Evolutionary conservation across 1,140 invertebrate genomes (phyloP).

Genomic region (Papilio aristodemus): DNA sequence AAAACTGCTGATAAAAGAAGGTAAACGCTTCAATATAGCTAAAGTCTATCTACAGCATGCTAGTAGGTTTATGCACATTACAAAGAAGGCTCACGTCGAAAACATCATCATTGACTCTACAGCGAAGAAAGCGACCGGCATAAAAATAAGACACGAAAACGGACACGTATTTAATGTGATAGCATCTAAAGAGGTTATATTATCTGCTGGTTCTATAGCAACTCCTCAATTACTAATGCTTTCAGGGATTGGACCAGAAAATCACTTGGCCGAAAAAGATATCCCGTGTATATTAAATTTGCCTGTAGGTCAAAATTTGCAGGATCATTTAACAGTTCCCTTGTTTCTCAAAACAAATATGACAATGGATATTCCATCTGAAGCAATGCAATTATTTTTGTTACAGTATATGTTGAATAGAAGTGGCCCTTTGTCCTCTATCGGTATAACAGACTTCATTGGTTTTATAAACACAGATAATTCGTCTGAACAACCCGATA

Average conservation of each 20-base stretch:
- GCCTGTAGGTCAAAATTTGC: conserved; percentile 87
- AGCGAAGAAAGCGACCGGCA: conserved; percentile 52
- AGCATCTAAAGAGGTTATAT: conserved; percentile 79
- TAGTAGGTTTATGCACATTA: conserved; percentile 78
- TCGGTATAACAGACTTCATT: conserved; percentile 62
- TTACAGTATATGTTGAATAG: conserved; percentile 62
- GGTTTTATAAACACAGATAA: conserved; percentile 60
- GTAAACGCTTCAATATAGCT: conserved; percentile 82
- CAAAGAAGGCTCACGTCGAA: conserved; percentile 58
- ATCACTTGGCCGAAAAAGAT: conserved; percentile 61
- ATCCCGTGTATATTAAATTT: conserved; percentile 81
- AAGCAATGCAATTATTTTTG: conserved; percentile 45
- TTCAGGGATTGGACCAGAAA: conserved; percentile 74
- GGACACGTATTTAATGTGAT: conserved; percentile 52
- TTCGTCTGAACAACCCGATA: conserved; percentile 53
- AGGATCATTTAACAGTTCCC: conserved; percentile 81
- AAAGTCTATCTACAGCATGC: conserved; percentile 83
- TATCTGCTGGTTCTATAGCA: conserved; percentile 80
- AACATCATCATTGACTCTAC: conserved; percentile 59
- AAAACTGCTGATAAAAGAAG: conserved; percentile 69
- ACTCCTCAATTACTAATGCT: conserved; percentile 79
- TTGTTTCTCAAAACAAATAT: conserved; percentile 58
- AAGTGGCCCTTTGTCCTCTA: conserved; percentile 54
- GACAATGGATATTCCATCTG: conserved; percentile 39
- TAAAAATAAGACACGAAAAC: conserved; percentile 60